Conservation (phyloP, 2,888 invertebrate genomes). For the Tortrix viridana region DNA sequence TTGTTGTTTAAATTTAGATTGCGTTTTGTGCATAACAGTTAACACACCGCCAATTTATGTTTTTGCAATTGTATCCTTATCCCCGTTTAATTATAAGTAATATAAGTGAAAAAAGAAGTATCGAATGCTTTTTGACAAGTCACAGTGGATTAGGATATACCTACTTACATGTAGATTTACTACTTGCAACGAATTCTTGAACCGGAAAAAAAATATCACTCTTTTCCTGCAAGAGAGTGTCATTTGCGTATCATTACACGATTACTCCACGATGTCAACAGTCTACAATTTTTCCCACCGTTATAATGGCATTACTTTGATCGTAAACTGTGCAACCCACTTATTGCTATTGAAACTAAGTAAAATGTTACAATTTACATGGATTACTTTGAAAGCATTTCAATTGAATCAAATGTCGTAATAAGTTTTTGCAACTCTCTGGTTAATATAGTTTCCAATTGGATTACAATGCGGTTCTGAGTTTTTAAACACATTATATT, state of each 20-base stretch:
- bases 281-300: conserved; percentile 48
- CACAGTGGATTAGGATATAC: no score
- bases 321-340: conserved; percentile 51
- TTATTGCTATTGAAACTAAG: conserved; percentile 40
- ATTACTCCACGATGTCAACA: conserved; percentile 44
- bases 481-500: conserved; percentile 2
- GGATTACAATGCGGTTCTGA: conserved; percentile 19
- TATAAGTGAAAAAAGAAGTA: no score
- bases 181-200: no score
- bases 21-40: no score
- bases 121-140: no score
- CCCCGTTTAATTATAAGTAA: no score
- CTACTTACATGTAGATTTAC: no score
- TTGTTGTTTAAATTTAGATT: no score
- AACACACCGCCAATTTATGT: no score
- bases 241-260: conserved; percentile 23
- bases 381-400: conserved; percentile 32
- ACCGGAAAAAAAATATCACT: neutral
- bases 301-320: conserved; percentile 41
- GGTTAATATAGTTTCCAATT: conserved; percentile 49
- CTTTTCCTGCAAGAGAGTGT: conserved; percentile 6
- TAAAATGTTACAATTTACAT: conserved; percentile 33
- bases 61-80: no score
- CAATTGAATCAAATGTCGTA: conserved; percentile 26
- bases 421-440: conserved; percentile 42